phyloP scores from a whole-genome alignment of 2,888 invertebrate genomes.

The Antitype chi region DNA sequence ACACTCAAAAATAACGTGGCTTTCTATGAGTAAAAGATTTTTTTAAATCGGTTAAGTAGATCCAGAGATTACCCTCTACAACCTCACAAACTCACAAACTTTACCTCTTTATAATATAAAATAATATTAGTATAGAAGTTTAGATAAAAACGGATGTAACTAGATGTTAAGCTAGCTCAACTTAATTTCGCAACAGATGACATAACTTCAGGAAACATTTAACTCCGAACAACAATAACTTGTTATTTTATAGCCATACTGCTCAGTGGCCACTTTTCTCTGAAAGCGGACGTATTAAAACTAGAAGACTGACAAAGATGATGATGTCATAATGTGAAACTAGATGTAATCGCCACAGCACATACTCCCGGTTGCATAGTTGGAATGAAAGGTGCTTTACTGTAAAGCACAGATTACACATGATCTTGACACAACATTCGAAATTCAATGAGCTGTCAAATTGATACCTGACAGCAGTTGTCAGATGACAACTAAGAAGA shows the following conservation, averaged over 20 bases:
- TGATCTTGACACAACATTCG: neutral
- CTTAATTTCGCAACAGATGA: conserved; percentile 30
- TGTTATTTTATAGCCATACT: conserved; percentile 16
- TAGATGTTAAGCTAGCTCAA: neutral
- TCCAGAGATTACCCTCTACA: too few relatives aligned
- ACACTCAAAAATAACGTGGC: too few relatives aligned
- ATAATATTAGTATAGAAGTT: too few relatives aligned
- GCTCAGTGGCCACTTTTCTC: conserved; percentile 25
- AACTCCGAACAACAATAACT: conserved; percentile 36
- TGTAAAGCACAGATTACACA: neutral
- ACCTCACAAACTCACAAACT: too few relatives aligned
- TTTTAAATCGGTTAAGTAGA: too few relatives aligned
- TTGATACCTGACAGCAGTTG: neutral
- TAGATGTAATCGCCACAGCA: conserved; percentile 13
- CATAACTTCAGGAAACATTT: conserved; percentile 45
- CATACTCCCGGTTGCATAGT: conserved; percentile 37
- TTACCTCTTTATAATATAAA: too few relatives aligned
- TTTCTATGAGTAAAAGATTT: too few relatives aligned
- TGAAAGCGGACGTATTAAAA: conserved; percentile 41
- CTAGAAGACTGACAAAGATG: conserved; percentile 29
- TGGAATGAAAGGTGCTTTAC: conserved; percentile 62
- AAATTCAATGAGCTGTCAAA: neutral
- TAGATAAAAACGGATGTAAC: neutral
- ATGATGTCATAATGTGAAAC: conserved; percentile 11
- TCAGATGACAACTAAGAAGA: neutral